Percentiles rank a stretch among this genome's conserved stretches.
These are phyloP conservation scores for Rapana venosa DNA, from an alignment of 2,888 invertebrate species.

Conservation along the genomic window DNA sequence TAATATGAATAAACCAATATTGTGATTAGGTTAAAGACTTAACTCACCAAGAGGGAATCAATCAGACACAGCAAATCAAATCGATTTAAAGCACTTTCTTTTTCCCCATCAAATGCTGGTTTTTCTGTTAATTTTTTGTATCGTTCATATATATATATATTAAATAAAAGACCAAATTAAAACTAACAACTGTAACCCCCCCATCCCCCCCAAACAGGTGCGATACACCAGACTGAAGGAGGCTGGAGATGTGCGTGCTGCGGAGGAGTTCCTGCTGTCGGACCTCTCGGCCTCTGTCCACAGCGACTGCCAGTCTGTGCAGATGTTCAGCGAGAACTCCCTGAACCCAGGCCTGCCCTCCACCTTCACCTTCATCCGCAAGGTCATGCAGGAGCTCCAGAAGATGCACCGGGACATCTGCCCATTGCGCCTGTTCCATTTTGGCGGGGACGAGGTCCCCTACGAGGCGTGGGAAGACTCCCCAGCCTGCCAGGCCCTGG, in stretches of 20 bases:
- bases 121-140: too few relatives aligned
- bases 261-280: conserved; percentile 47
- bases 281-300: conserved; percentile 37
- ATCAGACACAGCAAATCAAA: too few relatives aligned
- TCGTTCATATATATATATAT: too few relatives aligned
- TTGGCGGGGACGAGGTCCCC: conserved; percentile 76
- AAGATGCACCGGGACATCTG: conserved; percentile 64
- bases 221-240: conserved; percentile 56
- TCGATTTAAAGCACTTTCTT: too few relatives aligned
- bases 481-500: conserved; percentile 59
- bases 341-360: conserved; percentile 75
- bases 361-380: conserved; percentile 70
- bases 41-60: too few relatives aligned
- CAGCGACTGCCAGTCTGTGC: conserved; percentile 63
- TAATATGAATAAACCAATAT: too few relatives aligned
- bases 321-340: conserved; percentile 73
- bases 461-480: conserved; percentile 72
- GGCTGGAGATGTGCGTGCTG: conserved; percentile 56
- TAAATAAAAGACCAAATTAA: too few relatives aligned
- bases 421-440: conserved; percentile 69
- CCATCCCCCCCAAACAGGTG: conserved; percentile 46
- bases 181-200: background rate
- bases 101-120: too few relatives aligned
- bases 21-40: too few relatives aligned
- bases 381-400: conserved; percentile 65